Conservation (phyloP, 2,888 invertebrate species). For the Junonia oenone region DNA sequence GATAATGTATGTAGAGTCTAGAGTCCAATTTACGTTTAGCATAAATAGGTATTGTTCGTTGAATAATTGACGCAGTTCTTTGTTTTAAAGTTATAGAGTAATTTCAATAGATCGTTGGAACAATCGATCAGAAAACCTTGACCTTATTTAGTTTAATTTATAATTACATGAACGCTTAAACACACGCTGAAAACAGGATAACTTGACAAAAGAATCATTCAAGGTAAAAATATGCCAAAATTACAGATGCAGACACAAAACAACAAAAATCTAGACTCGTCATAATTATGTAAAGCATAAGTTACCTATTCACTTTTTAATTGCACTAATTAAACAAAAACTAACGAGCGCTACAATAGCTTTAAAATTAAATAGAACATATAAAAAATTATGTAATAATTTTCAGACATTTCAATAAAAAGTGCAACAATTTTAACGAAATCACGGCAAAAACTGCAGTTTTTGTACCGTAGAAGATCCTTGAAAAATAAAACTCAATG, state of each 20-base stretch:
- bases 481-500: conserved; percentile 1
- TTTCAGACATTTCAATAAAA: background rate
- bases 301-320: too few species aligned
- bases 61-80: background rate
- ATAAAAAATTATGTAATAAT: background rate
- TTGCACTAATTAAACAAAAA: background rate
- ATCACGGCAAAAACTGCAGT: background rate
- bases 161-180: too few species aligned
- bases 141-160: background rate
- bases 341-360: background rate
- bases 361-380: background rate
- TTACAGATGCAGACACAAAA: background rate
- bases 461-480: background rate
- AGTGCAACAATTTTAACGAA: background rate
- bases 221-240: background rate
- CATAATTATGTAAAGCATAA: too few species aligned
- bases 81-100: background rate
- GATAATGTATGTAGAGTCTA: background rate
- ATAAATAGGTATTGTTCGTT: too few species aligned
- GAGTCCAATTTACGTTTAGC: background rate
- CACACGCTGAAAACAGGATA: too few species aligned
- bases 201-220: too few species aligned
- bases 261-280: too few species aligned
- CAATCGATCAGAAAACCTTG: background rate
- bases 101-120: background rate